Evolutionary conservation across 2,888 invertebrate species (phyloP).

Genomic region (Drosophila tanythrix): DNA sequence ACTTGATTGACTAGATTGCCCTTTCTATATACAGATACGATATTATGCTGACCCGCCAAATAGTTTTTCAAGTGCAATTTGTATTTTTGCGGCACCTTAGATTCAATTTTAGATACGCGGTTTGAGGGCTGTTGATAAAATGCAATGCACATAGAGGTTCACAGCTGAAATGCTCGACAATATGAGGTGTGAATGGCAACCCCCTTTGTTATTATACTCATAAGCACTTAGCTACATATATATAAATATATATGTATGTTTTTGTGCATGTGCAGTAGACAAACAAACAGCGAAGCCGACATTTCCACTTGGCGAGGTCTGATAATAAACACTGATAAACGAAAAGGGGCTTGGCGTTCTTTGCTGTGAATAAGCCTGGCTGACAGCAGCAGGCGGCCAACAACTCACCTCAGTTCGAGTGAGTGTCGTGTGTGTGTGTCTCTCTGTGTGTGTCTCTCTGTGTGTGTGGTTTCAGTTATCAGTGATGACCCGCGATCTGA

Average conservation of each 20-base stretch:
- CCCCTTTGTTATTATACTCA: slow-evolving; percentile 62
- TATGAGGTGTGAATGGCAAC: slow-evolving; percentile 11
- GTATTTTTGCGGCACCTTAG: slow-evolving; percentile 58
- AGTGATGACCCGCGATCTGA: slow-evolving; percentile 65
- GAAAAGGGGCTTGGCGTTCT: slow-evolving; percentile 22
- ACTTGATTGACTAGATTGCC: slow-evolving; percentile 27
- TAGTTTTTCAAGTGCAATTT: slow-evolving; percentile 56
- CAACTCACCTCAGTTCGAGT: slow-evolving; percentile 12
- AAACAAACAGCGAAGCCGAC: slow-evolving; percentile 58
- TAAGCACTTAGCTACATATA: slow-evolving; percentile 17
- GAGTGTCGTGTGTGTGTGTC: neutral
- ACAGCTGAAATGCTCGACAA: slow-evolving; percentile 25
- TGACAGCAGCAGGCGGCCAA: slow-evolving; percentile 9
- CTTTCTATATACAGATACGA: neutral
- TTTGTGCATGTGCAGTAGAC: slow-evolving; percentile 15
- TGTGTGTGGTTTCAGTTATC: slow-evolving; percentile 50
- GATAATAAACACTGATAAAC: slow-evolving; percentile 70
- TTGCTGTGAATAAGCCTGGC: slow-evolving; percentile 39
- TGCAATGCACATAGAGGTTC: slow-evolving; percentile 70
- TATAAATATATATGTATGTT: slow-evolving; percentile 6
- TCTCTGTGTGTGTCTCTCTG: neutral
- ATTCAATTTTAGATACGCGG: slow-evolving; percentile 75
- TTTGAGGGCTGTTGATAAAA: slow-evolving; percentile 71
- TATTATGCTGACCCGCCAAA: slow-evolving; percentile 37
- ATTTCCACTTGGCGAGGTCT: slow-evolving; percentile 46